Percentiles rank a stretch among this genome's conserved stretches.
These are phyloP conservation scores for Psammodynastes pulverulentus DNA, from an alignment of 2,113 vertebrate genomes.

Conservation along the genomic window DNA sequence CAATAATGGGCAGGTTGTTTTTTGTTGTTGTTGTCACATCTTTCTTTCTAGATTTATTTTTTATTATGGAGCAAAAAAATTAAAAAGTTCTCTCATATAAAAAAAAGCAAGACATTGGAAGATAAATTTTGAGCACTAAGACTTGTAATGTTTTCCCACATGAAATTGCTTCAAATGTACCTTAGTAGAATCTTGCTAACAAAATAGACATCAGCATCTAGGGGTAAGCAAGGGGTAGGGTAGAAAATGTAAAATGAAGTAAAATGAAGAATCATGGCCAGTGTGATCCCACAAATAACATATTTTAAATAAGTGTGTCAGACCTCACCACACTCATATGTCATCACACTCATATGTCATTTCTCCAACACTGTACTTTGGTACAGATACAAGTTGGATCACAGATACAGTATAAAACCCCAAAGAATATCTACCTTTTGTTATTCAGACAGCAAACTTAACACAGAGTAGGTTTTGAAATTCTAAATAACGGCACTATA, in stretches of 20 bases:
- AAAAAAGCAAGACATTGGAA: neutral
- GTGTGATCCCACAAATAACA: neutral
- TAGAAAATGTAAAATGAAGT: neutral
- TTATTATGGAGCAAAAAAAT: neutral
- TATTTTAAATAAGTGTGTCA: neutral
- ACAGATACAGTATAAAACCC: neutral
- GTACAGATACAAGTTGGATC: neutral
- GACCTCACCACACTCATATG: neutral
- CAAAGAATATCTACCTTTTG: neutral
- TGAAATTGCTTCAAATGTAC: neutral
- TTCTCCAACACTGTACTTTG: neutral
- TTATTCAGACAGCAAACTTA: neutral
- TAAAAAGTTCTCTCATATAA: neutral
- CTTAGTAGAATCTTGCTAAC: neutral
- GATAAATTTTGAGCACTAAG: neutral
- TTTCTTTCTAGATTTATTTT: neutral
- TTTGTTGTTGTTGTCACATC: neutral
- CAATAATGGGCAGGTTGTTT: neutral
- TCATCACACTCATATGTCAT: neutral
- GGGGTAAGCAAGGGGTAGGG: neutral
- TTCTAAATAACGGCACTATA: neutral
- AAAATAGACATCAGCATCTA: neutral
- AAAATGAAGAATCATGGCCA: neutral
- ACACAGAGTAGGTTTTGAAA: constrained; percentile 6
- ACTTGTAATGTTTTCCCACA: neutral